phyloP scores from a whole-genome alignment of 2,797 vertebrate species.

The Pogoniulus pusillus region DNA sequence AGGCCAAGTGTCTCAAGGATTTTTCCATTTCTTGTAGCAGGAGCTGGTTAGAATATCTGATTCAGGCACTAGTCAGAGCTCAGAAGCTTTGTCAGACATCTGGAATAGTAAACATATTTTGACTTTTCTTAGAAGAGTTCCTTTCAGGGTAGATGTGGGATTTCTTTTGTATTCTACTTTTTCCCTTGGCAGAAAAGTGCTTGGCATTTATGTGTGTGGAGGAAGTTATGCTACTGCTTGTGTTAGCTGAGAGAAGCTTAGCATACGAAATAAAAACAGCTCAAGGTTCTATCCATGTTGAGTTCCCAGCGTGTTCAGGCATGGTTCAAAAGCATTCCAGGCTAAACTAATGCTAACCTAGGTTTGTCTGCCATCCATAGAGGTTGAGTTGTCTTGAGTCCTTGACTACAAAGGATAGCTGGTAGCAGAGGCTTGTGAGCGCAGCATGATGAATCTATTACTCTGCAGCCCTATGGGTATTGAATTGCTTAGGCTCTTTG shows the following conservation, averaged over 20 bases:
- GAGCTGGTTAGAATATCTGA: constrained; percentile 6
- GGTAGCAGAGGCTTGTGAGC: neutral
- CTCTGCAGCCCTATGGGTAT: neutral
- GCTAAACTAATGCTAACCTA: neutral
- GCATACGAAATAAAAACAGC: neutral
- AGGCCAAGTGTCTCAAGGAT: neutral
- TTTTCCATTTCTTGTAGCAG: neutral
- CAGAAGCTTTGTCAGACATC: neutral
- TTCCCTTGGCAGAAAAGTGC: neutral
- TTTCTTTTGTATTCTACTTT: constrained; percentile 40
- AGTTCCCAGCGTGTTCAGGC: neutral
- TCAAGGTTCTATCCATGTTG: neutral
- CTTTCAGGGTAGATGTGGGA: constrained; percentile 8
- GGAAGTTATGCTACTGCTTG: neutral
- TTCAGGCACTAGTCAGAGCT: constrained; percentile 2
- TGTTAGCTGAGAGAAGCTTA: neutral
- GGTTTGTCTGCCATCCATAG: neutral
- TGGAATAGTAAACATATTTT: constrained; percentile 1
- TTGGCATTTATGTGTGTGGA: neutral
- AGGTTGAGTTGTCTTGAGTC: neutral
- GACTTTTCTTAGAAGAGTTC: neutral
- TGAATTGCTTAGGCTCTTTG: neutral
- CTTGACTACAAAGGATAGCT: constrained; percentile 30
- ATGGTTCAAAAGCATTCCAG: constrained; percentile 37
- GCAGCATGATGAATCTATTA: neutral